Evolutionary conservation across 2,797 vertebrate genomes (phyloP).

Genomic region (Gila robusta): DNA sequence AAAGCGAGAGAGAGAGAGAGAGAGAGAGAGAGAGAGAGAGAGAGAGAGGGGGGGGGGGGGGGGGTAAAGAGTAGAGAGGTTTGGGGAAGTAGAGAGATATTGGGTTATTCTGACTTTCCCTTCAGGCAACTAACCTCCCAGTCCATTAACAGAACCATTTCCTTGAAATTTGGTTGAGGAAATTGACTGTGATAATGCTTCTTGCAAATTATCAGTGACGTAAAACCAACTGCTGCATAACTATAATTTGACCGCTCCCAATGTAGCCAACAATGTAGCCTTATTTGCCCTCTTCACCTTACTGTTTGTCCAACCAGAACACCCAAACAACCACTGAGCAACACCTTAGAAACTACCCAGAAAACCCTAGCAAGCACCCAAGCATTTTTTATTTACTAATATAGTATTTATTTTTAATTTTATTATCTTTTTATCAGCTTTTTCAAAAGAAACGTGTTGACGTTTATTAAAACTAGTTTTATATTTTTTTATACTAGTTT

Average conservation of each 20-base stretch:
- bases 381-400: not conserved
- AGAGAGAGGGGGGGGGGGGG: not conserved
- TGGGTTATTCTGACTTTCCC: conserved; percentile 42
- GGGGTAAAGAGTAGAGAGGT: conserved; percentile 20
- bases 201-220: conserved; percentile 29
- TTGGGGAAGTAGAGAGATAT: conserved; percentile 10
- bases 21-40: not conserved
- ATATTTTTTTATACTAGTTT: not conserved
- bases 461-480: not conserved
- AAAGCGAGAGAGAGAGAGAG: not conserved
- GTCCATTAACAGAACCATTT: conserved; percentile 62
- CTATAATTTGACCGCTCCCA: not conserved
- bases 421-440: not conserved
- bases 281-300: not conserved
- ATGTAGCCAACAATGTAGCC: conserved; percentile 2
- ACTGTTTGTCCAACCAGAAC: not conserved
- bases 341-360: not conserved
- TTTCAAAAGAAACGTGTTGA: too few relatives aligned
- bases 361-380: too few relatives aligned
- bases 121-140: conserved; percentile 48
- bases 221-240: conserved; percentile 12
- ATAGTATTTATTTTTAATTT: not conserved
- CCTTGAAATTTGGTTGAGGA: conserved; percentile 59
- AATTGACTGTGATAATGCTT: conserved; percentile 59
- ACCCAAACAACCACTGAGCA: not conserved